phyloP scores from a whole-genome alignment of 2,888 invertebrate species.

The Hydroisotoma schaefferi region DNA sequence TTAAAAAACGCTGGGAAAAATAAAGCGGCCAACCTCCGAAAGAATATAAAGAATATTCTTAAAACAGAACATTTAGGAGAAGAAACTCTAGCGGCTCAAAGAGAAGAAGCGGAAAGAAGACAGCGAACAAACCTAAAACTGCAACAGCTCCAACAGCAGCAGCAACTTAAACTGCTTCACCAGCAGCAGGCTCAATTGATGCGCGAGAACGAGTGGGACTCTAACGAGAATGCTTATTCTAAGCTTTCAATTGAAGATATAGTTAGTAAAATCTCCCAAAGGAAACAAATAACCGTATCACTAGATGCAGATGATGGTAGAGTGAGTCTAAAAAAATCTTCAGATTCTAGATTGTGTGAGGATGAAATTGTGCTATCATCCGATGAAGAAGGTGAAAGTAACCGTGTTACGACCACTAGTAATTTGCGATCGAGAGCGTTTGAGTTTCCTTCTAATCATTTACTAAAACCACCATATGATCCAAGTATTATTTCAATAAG shows the following conservation, averaged over 20 bases:
- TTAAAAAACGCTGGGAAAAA: conserved; percentile 41
- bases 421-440: too few species aligned
- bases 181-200: conserved; percentile 22
- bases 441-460: too few species aligned
- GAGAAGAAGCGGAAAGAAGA: conserved; percentile 78
- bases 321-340: not conserved
- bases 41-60: conserved; percentile 89
- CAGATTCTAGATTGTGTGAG: not conserved
- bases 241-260: conserved; percentile 5
- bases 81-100: conserved; percentile 84
- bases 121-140: conserved; percentile 52
- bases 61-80: conserved; percentile 89
- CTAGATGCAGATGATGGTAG: conserved; percentile 8
- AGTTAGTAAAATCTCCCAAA: conserved; percentile 20
- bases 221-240: not conserved
- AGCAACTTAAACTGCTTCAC: conserved; percentile 27
- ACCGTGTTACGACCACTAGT: too few species aligned
- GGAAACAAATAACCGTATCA: conserved; percentile 25
- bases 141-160: conserved; percentile 51
- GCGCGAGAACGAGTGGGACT: conserved; percentile 14
- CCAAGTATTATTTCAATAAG: conserved; percentile 24
- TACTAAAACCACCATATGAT: not conserved
- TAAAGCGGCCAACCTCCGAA: conserved; percentile 56
- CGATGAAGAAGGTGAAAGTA: conserved; percentile 38
- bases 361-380: conserved; percentile 40